phyloP scores from a whole-genome alignment of 1,140 invertebrate genomes.

The Asobara japonica region DNA sequence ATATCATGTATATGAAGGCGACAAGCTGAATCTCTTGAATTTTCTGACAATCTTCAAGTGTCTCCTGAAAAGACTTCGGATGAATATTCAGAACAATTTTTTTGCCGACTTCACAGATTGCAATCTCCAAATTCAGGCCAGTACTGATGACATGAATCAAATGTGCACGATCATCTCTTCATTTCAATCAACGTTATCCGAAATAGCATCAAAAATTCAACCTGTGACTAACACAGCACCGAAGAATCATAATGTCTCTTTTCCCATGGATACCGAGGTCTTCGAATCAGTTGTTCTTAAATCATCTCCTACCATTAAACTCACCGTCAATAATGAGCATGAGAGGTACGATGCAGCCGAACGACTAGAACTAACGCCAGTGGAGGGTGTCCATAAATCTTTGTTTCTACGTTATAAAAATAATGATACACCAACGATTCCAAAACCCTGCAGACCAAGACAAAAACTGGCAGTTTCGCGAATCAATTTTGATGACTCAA shows the following conservation, averaged over 20 bases:
- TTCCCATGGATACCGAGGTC: not conserved
- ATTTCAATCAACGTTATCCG: not conserved
- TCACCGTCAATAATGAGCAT: slow-evolving; percentile 38
- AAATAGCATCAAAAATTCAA: not conserved
- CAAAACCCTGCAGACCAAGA: slow-evolving; percentile 13
- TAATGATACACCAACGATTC: slow-evolving; percentile 7
- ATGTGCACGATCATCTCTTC: not conserved
- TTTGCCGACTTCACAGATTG: not conserved
- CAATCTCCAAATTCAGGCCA: not conserved
- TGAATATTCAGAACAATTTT: not conserved
- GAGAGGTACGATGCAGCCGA: slow-evolving; percentile 37
- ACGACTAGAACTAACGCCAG: slow-evolving; percentile 49
- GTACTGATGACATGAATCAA: not conserved
- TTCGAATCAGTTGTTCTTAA: slow-evolving; percentile 45
- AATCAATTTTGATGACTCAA: slow-evolving; percentile 53
- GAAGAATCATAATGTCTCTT: not conserved
- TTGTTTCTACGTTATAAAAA: slow-evolving; percentile 50
- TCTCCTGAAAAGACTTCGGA: not conserved
- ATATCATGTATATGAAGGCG: not conserved
- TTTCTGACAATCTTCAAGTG: not conserved
- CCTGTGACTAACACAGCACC: not conserved
- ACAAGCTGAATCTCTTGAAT: slow-evolving; percentile 4
- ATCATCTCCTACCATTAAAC: slow-evolving; percentile 50
- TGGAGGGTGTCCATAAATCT: slow-evolving; percentile 50
- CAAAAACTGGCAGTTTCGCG: slow-evolving; percentile 44